Base-by-base conservation (phyloP, 2,797 vertebrate species). In the Propithecus deckenii region DNA sequence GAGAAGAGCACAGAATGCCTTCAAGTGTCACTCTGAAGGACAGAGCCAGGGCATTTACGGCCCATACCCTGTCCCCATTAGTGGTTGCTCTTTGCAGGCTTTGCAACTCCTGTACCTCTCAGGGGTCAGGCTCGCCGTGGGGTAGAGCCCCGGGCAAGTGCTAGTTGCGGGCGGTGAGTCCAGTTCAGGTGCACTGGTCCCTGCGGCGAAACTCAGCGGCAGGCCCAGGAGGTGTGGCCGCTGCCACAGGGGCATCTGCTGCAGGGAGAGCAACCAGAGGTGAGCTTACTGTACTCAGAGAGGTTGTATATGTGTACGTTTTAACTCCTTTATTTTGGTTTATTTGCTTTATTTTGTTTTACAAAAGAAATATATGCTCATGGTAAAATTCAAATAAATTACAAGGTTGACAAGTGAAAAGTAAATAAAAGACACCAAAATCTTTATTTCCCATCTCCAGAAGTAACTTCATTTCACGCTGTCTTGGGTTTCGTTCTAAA, bases 371-470 rank as follows among this genome's bases (percentile, higher is more conserved):
- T 48, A 46, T 25, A 48, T 38, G 30, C 32, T 81, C 43, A 4
- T n/a, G 48, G 61, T 25, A 91, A 69, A 90, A 93, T 61, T 86
- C 35, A 94, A 69, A n/a, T 74, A 71, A 85, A 74, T 90, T 84
- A 59, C 48, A 15, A 71, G 22, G 69, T 50, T 46, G 61, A 38
- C 83, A 86, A 23, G 25, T 67, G 35, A 50, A 72, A 93, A 72
- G 72, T 63, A 86, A 91, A 48, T 28, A 78, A 92, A 85, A 87
- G 32, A 50, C 5, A 65, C 3, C 15, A 30, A 67, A 59, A 59
- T 30, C 46, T 89, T 50, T 43, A 48, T n/a, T 84, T 65, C 35
- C 22, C 9, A 15, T 79, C 18, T 9, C 65, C 43, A 71, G 74
- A 50, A 65, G 10, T n/a, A 63, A 18, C 20, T 43, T 78, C 50